Percentiles rank a stretch among this genome's conserved stretches.
phyloP scores from a whole-genome alignment of 2,797 vertebrate genomes.

The Danio aesculapii region DNA sequence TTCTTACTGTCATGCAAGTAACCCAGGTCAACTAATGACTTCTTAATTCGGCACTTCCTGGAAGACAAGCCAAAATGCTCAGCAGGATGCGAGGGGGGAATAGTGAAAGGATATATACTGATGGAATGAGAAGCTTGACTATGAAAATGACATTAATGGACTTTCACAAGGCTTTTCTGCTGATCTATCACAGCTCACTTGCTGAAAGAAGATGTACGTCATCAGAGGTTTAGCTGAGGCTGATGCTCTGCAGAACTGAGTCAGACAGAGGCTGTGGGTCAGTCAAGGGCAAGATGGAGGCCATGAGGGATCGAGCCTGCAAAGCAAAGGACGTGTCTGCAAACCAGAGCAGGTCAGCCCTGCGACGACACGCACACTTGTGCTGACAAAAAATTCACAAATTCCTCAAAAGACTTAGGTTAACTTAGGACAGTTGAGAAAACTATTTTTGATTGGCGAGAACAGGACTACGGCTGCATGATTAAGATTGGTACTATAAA shows the following conservation, averaged over 20 bases:
- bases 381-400: neutral
- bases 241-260: slow-evolving; percentile 29
- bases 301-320: neutral
- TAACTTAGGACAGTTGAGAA: neutral
- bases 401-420: neutral
- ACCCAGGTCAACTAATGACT: slow-evolving; percentile 45
- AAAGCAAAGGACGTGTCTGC: neutral
- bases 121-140: slow-evolving; percentile 12
- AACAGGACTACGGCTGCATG: neutral
- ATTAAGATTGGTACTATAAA: no score
- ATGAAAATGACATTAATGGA: slow-evolving; percentile 40
- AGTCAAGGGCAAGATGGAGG: slow-evolving; percentile 25
- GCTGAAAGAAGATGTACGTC: slow-evolving; percentile 42
- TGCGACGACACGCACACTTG: neutral
- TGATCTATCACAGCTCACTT: slow-evolving; percentile 23
- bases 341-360: neutral
- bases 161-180: slow-evolving; percentile 39
- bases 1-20: slow-evolving; percentile 29
- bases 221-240: slow-evolving; percentile 46
- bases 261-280: slow-evolving; percentile 26
- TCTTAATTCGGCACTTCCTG: slow-evolving; percentile 36
- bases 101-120: neutral
- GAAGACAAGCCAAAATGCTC: slow-evolving; percentile 15
- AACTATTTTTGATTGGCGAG: neutral
- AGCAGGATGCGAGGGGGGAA: neutral